Evolutionary conservation across 2,797 vertebrate species (phyloP).

Genomic region (Semaprochilodus insignis): DNA sequence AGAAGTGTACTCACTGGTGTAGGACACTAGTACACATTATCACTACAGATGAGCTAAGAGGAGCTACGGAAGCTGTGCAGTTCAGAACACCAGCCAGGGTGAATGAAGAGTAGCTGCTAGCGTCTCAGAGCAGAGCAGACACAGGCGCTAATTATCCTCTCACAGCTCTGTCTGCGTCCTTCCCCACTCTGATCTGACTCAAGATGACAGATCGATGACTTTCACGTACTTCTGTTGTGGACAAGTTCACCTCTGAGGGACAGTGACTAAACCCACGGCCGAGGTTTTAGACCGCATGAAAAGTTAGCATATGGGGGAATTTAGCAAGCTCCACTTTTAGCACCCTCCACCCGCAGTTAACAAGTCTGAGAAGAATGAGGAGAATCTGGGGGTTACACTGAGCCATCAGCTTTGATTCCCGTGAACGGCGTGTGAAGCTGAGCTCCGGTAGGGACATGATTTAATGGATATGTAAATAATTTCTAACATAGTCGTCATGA

Average conservation of each 20-base stretch:
- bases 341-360: neutral
- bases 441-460: too few relatives aligned
- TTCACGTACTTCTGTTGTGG: neutral
- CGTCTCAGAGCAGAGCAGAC: neutral
- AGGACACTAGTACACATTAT: too few relatives aligned
- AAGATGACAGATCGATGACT: constrained; percentile 11
- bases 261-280: neutral
- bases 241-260: neutral
- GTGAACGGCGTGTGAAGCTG: too few relatives aligned
- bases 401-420: too few relatives aligned
- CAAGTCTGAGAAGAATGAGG: too few relatives aligned
- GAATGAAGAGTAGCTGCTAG: neutral
- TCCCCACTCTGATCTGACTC: neutral
- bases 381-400: neutral
- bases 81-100: neutral
- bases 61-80: neutral
- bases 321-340: neutral
- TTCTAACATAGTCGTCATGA: too few relatives aligned
- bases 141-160: neutral
- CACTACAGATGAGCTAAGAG: too few relatives aligned
- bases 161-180: neutral
- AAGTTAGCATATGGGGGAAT: neutral
- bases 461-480: too few relatives aligned
- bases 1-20: too few relatives aligned
- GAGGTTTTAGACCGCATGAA: neutral